These are phyloP conservation scores for Xiphydria camelus DNA, from an alignment of 2,888 invertebrate genomes.

Conservation along the genomic window DNA sequence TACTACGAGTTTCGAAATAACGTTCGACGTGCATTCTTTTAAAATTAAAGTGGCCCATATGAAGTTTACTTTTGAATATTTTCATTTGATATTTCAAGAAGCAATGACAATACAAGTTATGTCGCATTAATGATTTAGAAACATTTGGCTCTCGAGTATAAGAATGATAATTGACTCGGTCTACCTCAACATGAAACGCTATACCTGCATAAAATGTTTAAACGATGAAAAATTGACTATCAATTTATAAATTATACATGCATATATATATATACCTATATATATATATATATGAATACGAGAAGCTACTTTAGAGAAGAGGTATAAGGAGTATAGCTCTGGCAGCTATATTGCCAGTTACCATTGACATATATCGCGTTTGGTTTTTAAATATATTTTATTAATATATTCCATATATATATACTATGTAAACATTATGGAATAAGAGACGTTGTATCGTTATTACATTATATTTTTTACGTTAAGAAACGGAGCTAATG, in stretches of 20 bases:
- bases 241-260: conserved; percentile 23
- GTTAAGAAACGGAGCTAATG: conserved; percentile 5
- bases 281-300: conserved; percentile 22
- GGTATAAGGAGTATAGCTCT: conserved; percentile 27
- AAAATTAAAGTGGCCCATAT: too few species aligned
- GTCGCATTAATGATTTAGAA: background rate
- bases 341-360: conserved; percentile 28
- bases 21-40: too few species aligned
- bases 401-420: conserved; percentile 32
- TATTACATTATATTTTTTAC: background rate
- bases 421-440: conserved; percentile 17
- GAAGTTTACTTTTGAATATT: too few species aligned
- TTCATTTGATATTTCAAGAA: too few species aligned
- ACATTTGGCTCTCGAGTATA: conserved; percentile 25
- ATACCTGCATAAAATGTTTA: conserved; percentile 42
- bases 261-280: conserved; percentile 14
- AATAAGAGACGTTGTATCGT: background rate
- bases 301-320: conserved; percentile 23
- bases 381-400: conserved; percentile 42
- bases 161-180: conserved; percentile 43
- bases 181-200: conserved; percentile 51
- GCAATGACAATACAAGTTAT: too few species aligned
- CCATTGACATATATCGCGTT: conserved; percentile 24
- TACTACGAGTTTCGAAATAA: too few species aligned
- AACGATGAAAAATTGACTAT: conserved; percentile 31